Evolutionary conservation across 1,140 invertebrate genomes (phyloP), one percentile per base, ranked within the genome.

Genomic region (Stenopsyche tienmushanensis): DNA sequence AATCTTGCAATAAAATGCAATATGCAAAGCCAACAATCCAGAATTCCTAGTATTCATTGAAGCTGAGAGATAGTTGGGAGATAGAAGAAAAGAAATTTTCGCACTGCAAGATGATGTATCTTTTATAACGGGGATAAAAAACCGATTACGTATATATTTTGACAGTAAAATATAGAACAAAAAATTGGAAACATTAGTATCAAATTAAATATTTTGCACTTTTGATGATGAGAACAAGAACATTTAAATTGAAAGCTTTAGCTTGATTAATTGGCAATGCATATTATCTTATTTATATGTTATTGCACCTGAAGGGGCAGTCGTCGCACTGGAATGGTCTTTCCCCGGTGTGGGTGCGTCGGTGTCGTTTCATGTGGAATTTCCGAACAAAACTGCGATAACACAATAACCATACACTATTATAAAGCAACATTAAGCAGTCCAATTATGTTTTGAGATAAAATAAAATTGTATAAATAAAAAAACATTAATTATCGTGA

Each of bases 321-420:
- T 84, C 76, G 47, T 78, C 82, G 76, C 87, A 88, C 63, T 82
- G 81, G 72, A 85, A 87, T 21, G 84, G 86, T 8, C 83, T 75
- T 71, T 86, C 84, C 20, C 86, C 86, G 7, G 85, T 88, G 76
- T 89, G 88, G 76, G 85, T 83, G 83, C 90, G 74, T 84, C 90
- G 81, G 78, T 88, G 87, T 77, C 78, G 78, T 18, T 74, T 73
- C 65, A 82, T 72, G 72, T 81, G 80, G 1, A 78, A 80, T 50
- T 78, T 78, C 17, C 80, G 75, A 66, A 57, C 63, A 66, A 65
- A 70, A 62, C 68, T 70, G 68, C 55, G 47, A 50, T 62, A 70
- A 66, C 60, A 69, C 60, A 70, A 70, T 54, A 69, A 65, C 67
- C 53, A 54, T 59, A 67, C 9, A 57, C 66, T 41, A 64, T 68